Evolutionary conservation across 2,113 vertebrate species (phyloP).

Genomic region (Epinephelus moara): DNA sequence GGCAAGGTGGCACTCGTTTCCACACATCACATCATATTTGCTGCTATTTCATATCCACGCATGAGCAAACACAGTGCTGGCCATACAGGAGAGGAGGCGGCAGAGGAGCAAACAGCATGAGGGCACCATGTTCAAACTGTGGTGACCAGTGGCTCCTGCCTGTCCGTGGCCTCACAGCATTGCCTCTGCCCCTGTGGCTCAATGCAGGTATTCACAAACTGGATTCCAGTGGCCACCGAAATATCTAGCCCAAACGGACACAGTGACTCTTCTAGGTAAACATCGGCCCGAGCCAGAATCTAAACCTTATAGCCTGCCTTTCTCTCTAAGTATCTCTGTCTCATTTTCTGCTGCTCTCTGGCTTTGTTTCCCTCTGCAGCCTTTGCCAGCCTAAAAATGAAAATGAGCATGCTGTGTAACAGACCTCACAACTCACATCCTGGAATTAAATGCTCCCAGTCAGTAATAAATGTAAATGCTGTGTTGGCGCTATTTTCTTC

Average conservation of each 20-base stretch:
- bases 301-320: neutral
- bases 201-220: slow-evolving; percentile 84
- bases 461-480: slow-evolving; percentile 72
- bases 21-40: slow-evolving; percentile 78
- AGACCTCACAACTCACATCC: slow-evolving; percentile 62
- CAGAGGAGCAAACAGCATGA: slow-evolving; percentile 75
- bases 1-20: slow-evolving; percentile 65
- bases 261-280: slow-evolving; percentile 83
- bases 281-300: slow-evolving; percentile 52
- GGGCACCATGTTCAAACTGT: slow-evolving; percentile 81
- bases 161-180: slow-evolving; percentile 74
- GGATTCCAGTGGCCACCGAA: slow-evolving; percentile 80
- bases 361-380: slow-evolving; percentile 56
- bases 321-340: slow-evolving; percentile 1
- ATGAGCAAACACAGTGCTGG: slow-evolving; percentile 78
- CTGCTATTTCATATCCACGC: slow-evolving; percentile 76
- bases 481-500: slow-evolving; percentile 60
- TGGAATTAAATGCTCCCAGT: slow-evolving; percentile 67
- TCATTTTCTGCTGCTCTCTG: slow-evolving; percentile 50
- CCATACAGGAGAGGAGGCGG: slow-evolving; percentile 72
- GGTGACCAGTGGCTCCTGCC: slow-evolving; percentile 81
- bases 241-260: slow-evolving; percentile 76
- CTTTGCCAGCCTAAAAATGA: slow-evolving; percentile 58
- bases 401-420: slow-evolving; percentile 57
- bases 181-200: slow-evolving; percentile 65